Base-by-base conservation (phyloP, 2,888 invertebrate species). In the Ophion ventricosus region DNA sequence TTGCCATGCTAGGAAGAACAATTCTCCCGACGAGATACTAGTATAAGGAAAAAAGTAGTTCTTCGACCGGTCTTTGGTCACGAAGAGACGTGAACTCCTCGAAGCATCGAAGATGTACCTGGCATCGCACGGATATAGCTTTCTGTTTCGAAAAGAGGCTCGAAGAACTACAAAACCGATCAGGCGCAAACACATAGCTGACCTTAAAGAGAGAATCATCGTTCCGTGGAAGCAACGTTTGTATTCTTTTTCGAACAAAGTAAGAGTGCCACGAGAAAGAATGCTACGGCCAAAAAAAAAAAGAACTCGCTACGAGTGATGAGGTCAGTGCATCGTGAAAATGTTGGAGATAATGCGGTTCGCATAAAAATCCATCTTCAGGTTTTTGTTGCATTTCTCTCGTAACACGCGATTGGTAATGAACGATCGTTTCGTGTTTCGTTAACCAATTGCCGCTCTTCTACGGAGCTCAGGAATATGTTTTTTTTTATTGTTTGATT, bases 61-160 rank as follows among this genome's bases (percentile, higher is more conserved):
- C 63, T 64, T 40, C 70, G 78, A 77, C 80, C 78, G 74, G 81
- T 70, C 75, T 80, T 80, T 7, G 3, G 17, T 67, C 77, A 77
- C 29, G 67, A 40, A 57, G 70, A 29, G 70, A 29, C 73, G 26
- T 57, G 26, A 43, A 57, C 29, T 73, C 57, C 64, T 77, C 49
- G 17, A 49, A 14, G 26, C 25, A 49, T 26, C 49, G 59, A 11
- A 11, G 43, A 43, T 73, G 40, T 54, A 64, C 26, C 40, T 25
- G 43, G 29, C 29, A 29, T 29, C 4, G 0, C 43, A n/a, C 26
- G 1, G n/a, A 66, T 0, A 20, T 40, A 0, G 17, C 64, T 35
- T 20, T 56, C 29, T 26, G 66, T 66, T 75, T 26, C 63, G 56
- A 64, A 23, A 75, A 75, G 64, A 75, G 64, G 20, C 64, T 66